phyloP scores from a whole-genome alignment of 2,797 vertebrate genomes.

The Sebastolobus altivelis region DNA sequence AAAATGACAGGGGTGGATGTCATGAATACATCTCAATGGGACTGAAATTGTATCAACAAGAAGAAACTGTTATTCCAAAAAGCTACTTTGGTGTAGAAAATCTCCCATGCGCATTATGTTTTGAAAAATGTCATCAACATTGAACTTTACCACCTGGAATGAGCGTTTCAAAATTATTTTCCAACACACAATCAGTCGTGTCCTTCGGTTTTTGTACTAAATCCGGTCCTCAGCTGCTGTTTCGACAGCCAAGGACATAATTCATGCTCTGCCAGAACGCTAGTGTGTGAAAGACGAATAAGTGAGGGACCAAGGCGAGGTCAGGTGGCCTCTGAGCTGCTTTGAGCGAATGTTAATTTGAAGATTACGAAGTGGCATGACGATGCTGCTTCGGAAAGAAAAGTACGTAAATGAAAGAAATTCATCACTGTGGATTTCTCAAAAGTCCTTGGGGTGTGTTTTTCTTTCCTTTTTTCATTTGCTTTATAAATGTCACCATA shows the following conservation, averaged over 20 bases:
- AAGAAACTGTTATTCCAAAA: not conserved
- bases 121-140: not conserved
- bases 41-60: not conserved
- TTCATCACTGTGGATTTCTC: not conserved
- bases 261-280: not conserved
- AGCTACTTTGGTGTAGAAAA: not conserved
- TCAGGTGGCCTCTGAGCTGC: not conserved
- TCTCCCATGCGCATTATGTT: not conserved
- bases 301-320: not conserved
- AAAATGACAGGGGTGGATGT: not conserved
- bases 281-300: slow-evolving; percentile 33
- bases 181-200: not conserved
- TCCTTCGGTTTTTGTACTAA: slow-evolving; percentile 56
- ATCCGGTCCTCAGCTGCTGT: slow-evolving; percentile 37
- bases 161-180: slow-evolving; percentile 17
- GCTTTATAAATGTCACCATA: not conserved
- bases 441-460: not conserved
- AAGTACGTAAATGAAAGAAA: not conserved
- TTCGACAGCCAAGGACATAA: slow-evolving; percentile 50
- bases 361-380: not conserved
- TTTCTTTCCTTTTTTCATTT: not conserved
- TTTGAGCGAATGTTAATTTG: slow-evolving; percentile 19
- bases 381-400: not conserved
- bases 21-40: not conserved
- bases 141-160: slow-evolving; percentile 31